Evolutionary conservation across 2,113 vertebrate genomes (phyloP).

Genomic region (Hiodon tergisus): DNA sequence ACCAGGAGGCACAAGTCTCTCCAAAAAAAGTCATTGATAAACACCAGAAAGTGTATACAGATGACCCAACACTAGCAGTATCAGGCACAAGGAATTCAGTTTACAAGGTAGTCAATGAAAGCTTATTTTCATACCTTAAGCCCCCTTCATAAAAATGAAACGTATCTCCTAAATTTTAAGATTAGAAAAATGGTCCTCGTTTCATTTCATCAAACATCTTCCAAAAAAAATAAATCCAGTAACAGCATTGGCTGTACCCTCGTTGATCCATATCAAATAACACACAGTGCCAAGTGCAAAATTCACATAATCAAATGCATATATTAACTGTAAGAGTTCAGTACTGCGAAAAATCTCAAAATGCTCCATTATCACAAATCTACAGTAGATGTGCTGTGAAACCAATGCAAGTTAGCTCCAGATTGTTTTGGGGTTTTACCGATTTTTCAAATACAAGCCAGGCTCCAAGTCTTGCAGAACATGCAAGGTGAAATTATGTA

Average conservation of each 20-base stretch:
- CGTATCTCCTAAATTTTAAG: constrained; percentile 31
- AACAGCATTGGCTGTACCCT: constrained; percentile 13
- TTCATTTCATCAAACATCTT: constrained; percentile 10
- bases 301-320: constrained; percentile 28
- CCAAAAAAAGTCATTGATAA: constrained; percentile 17
- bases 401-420: constrained; percentile 16
- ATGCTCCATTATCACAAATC: not conserved
- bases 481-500: not conserved
- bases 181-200: no score
- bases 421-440: constrained; percentile 16
- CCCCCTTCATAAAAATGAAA: constrained; percentile 23
- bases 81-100: constrained; percentile 33
- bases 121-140: constrained; percentile 6
- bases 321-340: constrained; percentile 22
- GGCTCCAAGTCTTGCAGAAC: no score
- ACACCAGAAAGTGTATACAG: constrained; percentile 20
- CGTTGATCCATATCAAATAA: constrained; percentile 13
- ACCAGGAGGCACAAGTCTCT: not conserved
- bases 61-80: constrained; percentile 12
- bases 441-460: constrained; percentile 12
- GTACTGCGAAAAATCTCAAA: constrained; percentile 2
- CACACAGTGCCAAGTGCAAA: constrained; percentile 33
- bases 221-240: not conserved
- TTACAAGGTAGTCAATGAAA: constrained; percentile 22
- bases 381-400: constrained; percentile 29